These are phyloP conservation scores for Hippocampus zosterae DNA, from an alignment of 2,113 vertebrate species.

Conservation along the genomic window DNA sequence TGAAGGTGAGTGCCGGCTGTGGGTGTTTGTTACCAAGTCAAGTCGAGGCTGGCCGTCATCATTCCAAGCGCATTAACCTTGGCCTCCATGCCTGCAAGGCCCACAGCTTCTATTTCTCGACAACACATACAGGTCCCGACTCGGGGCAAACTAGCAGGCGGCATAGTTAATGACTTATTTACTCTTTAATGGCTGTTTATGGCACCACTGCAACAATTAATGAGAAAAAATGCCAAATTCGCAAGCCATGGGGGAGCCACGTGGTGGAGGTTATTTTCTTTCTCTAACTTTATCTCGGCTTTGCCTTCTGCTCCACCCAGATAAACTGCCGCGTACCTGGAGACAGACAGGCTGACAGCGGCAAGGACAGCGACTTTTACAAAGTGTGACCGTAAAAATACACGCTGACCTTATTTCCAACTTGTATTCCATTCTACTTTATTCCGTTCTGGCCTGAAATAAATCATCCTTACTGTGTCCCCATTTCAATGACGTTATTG, in stretches of 20 bases:
- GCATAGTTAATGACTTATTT: constrained; percentile 76
- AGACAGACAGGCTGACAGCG: constrained; percentile 61
- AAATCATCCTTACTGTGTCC: constrained; percentile 13
- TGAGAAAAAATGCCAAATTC: constrained; percentile 67
- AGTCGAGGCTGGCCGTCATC: constrained; percentile 55
- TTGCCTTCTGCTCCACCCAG: constrained; percentile 63
- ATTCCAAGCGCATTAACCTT: constrained; percentile 70
- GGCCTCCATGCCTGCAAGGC: constrained; percentile 64
- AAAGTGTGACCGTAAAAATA: constrained; percentile 29
- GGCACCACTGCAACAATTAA: constrained; percentile 71
- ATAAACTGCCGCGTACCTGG: constrained; percentile 60
- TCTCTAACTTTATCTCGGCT: constrained; percentile 65
- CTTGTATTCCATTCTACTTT: constrained; percentile 23
- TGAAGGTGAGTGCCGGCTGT: neutral
- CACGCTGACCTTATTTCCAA: constrained; percentile 42
- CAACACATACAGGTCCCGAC: constrained; percentile 70
- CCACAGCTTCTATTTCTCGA: constrained; percentile 67
- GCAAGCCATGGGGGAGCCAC: constrained; percentile 54
- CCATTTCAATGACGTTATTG: constrained; percentile 29
- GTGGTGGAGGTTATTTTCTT: constrained; percentile 69
- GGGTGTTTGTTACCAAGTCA: constrained; percentile 24
- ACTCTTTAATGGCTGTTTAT: constrained; percentile 71
- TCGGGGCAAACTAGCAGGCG: constrained; percentile 56
- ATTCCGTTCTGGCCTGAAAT: constrained; percentile 8
- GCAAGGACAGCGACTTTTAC: constrained; percentile 51